These are phyloP conservation scores for Pangasius larnaudii DNA, from an alignment of 2,797 vertebrate genomes.

Conservation along the genomic window DNA sequence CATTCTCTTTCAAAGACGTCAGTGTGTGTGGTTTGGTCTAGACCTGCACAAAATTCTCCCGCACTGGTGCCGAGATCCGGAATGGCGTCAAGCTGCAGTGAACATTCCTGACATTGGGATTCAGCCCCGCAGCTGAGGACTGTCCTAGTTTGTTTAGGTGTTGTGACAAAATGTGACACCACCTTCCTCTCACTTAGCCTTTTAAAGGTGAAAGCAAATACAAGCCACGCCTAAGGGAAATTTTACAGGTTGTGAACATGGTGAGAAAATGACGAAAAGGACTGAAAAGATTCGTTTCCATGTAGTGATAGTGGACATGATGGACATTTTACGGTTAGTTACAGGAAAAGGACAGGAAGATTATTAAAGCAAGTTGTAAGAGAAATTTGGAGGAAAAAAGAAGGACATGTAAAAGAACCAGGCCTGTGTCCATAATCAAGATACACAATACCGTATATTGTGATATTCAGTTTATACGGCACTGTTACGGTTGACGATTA, in stretches of 20 bases:
- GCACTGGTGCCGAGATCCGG: background rate
- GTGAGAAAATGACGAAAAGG: background rate
- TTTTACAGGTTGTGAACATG: background rate
- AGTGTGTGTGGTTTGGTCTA: background rate
- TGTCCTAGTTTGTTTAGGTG: conserved; percentile 40
- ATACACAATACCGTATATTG: background rate
- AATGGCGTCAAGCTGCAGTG: conserved; percentile 12
- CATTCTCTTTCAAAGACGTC: background rate
- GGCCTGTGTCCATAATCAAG: background rate
- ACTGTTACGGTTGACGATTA: background rate
- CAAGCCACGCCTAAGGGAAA: background rate
- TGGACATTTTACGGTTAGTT: background rate
- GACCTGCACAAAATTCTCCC: background rate
- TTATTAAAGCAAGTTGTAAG: background rate
- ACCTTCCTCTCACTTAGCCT: background rate
- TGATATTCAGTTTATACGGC: too few relatives aligned
- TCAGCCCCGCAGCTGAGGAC: conserved; percentile 37
- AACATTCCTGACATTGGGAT: conserved; percentile 30
- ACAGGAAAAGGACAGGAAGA: background rate
- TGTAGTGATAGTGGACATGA: background rate
- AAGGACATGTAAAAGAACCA: background rate
- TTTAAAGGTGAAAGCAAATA: conserved; percentile 3
- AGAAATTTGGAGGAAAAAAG: background rate
- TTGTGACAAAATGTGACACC: conserved; percentile 36
- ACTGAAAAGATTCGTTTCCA: background rate